Conservation (phyloP, 2,113 vertebrate species). For the Rhabdomys dilectus region DNA sequence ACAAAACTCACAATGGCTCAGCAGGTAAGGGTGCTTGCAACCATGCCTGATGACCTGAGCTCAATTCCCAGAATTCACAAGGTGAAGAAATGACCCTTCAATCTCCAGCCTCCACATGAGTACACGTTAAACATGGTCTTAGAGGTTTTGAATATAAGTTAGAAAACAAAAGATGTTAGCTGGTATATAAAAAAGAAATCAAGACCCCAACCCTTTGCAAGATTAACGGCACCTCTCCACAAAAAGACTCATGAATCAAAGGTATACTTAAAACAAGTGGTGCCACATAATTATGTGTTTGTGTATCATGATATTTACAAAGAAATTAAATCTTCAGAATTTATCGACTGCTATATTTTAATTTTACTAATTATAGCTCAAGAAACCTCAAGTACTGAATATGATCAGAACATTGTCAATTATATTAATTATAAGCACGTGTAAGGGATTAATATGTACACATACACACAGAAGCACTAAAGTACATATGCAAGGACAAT, state of each 20-base stretch:
- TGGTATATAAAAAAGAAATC: neutral
- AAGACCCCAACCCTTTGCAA: neutral
- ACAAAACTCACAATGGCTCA: neutral
- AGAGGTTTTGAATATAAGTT: slow-evolving; percentile 34
- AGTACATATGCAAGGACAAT: neutral
- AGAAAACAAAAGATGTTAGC: slow-evolving; percentile 45
- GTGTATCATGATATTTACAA: slow-evolving; percentile 26
- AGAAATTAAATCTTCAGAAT: slow-evolving; percentile 13
- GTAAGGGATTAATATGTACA: slow-evolving; percentile 36
- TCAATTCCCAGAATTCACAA: neutral
- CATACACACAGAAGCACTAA: neutral
- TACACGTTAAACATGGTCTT: neutral
- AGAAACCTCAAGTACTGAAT: neutral
- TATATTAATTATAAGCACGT: slow-evolving; percentile 35
- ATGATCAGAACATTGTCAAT: slow-evolving; percentile 7
- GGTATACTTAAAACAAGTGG: neutral
- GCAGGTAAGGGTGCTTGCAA: neutral
- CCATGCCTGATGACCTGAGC: neutral
- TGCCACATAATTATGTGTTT: neutral
- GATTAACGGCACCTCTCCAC: neutral
- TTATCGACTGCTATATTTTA: slow-evolving; percentile 13
- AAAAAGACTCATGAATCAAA: slow-evolving; percentile 1
- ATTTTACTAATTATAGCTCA: slow-evolving; percentile 3
- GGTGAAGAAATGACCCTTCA: neutral
- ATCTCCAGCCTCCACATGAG: neutral